Conservation (phyloP, 2,888 invertebrate species). For the Phengaris alcon region DNA sequence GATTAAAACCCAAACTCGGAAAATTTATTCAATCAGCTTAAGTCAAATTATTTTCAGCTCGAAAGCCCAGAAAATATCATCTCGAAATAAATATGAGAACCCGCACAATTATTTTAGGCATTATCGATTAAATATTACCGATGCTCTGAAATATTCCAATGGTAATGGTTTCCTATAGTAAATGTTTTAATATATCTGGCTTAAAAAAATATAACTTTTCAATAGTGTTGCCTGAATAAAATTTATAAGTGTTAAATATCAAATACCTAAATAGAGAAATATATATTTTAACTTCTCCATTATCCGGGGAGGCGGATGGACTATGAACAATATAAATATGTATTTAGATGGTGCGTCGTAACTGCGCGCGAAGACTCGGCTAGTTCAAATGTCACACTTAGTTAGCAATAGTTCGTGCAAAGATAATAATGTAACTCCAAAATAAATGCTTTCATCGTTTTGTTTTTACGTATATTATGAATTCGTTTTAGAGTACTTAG, state of each 20-base stretch:
- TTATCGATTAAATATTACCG: not conserved
- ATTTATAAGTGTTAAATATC: too few species aligned
- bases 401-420: not conserved
- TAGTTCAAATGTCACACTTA: not conserved
- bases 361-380: not conserved
- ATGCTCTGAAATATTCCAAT: too few species aligned
- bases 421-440: not conserved
- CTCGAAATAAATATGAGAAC: not conserved
- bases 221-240: too few species aligned
- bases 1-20: slow-evolving; percentile 27
- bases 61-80: slow-evolving; percentile 12
- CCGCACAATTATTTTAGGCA: not conserved
- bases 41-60: slow-evolving; percentile 26
- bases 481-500: too few species aligned
- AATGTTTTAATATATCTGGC: too few species aligned
- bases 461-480: too few species aligned
- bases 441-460: not conserved
- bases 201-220: too few species aligned
- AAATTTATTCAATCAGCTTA: slow-evolving; percentile 28
- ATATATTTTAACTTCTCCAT: not conserved
- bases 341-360: not conserved
- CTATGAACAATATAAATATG: too few species aligned
- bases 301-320: not conserved
- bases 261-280: too few species aligned
- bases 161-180: too few species aligned